Evolutionary conservation across 2,888 invertebrate species (phyloP).

Genomic region (Dolichomitus sp.): DNA sequence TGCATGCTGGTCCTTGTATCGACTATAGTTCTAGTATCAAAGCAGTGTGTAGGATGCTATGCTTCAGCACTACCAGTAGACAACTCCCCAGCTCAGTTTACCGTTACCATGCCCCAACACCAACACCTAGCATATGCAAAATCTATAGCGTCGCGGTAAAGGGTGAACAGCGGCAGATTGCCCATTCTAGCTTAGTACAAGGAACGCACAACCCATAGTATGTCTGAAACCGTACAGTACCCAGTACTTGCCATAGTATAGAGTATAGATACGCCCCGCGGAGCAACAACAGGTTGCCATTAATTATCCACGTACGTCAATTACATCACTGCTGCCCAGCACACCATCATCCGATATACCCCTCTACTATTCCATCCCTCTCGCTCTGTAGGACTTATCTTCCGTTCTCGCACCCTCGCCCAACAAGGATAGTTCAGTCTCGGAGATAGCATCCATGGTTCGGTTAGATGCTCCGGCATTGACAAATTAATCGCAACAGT

Average conservation of each 20-base stretch:
- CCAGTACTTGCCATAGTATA: constrained; percentile 27
- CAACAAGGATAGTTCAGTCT: constrained; percentile 14
- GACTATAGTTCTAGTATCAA: not conserved
- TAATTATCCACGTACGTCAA: constrained; percentile 74
- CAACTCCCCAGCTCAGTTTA: not conserved
- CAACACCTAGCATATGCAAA: not conserved
- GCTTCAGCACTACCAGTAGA: constrained; percentile 1
- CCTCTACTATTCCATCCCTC: constrained; percentile 29
- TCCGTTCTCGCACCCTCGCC: constrained; percentile 30
- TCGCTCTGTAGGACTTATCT: constrained; percentile 29
- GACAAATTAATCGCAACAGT: constrained; percentile 64
- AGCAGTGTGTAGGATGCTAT: not conserved
- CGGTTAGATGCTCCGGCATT: constrained; percentile 55
- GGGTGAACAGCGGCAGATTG: not conserved
- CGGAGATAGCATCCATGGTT: constrained; percentile 30
- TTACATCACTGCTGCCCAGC: constrained; percentile 63
- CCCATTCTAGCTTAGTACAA: not conserved
- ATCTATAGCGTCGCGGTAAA: constrained; percentile 7
- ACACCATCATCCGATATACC: constrained; percentile 51
- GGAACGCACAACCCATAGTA: not conserved
- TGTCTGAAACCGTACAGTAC: constrained; percentile 2
- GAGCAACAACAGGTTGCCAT: constrained; percentile 74
- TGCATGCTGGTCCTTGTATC: constrained; percentile 1
- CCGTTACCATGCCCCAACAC: not conserved
- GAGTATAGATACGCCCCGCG: constrained; percentile 44